Evolutionary conservation across 2,888 invertebrate species (phyloP).

Genomic region (Diplolepis rosae): DNA sequence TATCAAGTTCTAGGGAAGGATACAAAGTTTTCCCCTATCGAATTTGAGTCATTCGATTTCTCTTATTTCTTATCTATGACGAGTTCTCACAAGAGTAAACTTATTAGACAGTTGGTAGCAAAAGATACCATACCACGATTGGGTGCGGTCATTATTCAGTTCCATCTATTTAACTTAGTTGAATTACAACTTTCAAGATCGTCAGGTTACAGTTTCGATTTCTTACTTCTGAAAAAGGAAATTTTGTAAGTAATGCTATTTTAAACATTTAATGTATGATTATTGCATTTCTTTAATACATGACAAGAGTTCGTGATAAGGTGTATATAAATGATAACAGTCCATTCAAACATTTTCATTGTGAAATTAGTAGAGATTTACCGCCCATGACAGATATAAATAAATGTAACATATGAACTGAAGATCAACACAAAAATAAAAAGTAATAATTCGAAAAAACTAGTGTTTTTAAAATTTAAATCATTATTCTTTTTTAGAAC

Average conservation of each 20-base stretch:
- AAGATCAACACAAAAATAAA: too few species aligned
- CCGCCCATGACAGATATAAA: neutral
- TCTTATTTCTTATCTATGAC: constrained; percentile 1
- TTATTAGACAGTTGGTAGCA: neutral
- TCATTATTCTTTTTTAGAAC: too few species aligned
- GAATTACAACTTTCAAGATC: neutral
- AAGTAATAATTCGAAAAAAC: too few species aligned
- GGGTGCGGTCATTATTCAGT: neutral
- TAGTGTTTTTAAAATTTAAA: too few species aligned
- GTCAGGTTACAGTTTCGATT: neutral
- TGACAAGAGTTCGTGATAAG: neutral
- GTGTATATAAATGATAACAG: neutral
- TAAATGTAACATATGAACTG: neutral
- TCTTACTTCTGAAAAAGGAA: neutral
- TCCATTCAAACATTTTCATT: neutral
- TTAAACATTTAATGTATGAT: neutral
- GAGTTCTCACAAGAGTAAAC: neutral
- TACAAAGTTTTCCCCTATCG: neutral
- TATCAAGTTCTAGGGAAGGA: too few species aligned
- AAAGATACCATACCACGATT: neutral
- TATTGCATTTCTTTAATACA: neutral
- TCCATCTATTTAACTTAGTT: neutral
- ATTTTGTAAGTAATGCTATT: neutral
- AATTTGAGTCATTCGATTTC: neutral
- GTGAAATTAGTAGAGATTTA: neutral